These are phyloP conservation scores for Steromphala cineraria DNA, from an alignment of 2,888 invertebrate genomes.

Conservation along the genomic window DNA sequence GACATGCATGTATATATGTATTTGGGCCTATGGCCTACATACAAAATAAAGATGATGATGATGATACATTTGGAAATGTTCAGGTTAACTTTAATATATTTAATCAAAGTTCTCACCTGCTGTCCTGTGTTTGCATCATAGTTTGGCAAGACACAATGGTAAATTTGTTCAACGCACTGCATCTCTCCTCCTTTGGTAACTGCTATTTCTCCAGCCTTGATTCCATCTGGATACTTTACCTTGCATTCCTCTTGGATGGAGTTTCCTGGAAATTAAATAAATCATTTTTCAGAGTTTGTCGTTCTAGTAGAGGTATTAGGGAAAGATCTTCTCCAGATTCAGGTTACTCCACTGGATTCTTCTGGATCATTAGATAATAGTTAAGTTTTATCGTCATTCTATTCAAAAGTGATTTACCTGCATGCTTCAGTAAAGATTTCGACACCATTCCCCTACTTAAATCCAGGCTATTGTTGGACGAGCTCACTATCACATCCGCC, in stretches of 20 bases:
- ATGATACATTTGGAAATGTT: too few species aligned
- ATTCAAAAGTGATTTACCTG: neutral
- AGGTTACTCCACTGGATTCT: too few species aligned
- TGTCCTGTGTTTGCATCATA: neutral
- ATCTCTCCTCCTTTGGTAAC: slow-evolving; percentile 1
- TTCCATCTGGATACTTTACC: slow-evolving; percentile 4
- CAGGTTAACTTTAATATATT: too few species aligned
- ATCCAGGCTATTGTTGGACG: neutral
- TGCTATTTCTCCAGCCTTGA: slow-evolving; percentile 2
- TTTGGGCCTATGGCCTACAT: too few species aligned
- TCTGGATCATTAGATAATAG: too few species aligned
- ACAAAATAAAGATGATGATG: too few species aligned
- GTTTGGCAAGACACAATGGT: neutral
- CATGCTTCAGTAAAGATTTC: slow-evolving; percentile 8
- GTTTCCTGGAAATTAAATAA: neutral
- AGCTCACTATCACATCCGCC: slow-evolving; percentile 15
- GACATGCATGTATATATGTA: too few species aligned
- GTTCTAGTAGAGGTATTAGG: too few species aligned
- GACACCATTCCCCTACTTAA: neutral
- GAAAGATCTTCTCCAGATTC: too few species aligned
- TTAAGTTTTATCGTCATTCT: too few species aligned
- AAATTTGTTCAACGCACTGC: slow-evolving; percentile 4
- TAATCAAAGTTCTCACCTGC: neutral
- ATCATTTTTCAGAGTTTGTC: too few species aligned
- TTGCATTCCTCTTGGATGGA: slow-evolving; percentile 1